Percentiles rank a stretch among this genome's conserved stretches.
These are phyloP conservation scores for Drosophila seclusa DNA, from an alignment of 2,888 invertebrate genomes.

Conservation along the genomic window DNA sequence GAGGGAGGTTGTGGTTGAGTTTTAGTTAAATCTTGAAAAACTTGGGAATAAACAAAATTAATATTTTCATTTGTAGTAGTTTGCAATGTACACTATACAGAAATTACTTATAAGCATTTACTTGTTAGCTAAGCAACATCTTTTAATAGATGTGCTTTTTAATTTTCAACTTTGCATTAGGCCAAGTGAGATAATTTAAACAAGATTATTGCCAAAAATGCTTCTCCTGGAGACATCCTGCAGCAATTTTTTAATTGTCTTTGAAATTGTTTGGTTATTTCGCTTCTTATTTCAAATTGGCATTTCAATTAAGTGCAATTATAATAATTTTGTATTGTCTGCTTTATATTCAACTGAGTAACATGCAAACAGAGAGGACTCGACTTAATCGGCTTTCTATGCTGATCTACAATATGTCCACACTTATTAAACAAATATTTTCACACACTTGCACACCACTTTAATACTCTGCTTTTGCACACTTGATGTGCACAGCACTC, in stretches of 20 bases:
- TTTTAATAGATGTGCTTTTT: not conserved
- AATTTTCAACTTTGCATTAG: not conserved
- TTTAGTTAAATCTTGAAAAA: not conserved
- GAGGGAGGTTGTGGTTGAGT: not conserved
- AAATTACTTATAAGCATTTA: not conserved
- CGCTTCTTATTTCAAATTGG: not conserved
- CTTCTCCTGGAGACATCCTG: not conserved
- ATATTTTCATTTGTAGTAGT: not conserved
- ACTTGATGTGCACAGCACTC: not conserved
- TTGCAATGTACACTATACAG: not conserved
- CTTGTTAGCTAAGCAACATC: not conserved
- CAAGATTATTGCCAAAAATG: not conserved
- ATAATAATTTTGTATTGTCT: not conserved
- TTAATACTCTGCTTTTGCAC: not conserved
- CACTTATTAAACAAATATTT: not conserved
- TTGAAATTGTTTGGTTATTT: not conserved
- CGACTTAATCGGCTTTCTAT: not conserved
- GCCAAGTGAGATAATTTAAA: not conserved
- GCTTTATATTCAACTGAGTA: not conserved
- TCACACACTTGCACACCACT: not conserved
- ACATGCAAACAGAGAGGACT: not conserved
- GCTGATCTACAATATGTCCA: not conserved
- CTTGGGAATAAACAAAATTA: not conserved
- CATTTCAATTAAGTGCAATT: not conserved
- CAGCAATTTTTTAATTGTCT: not conserved